These are phyloP conservation scores for Spodoptera exigua DNA, from an alignment of 2,888 invertebrate genomes.

Conservation along the genomic window DNA sequence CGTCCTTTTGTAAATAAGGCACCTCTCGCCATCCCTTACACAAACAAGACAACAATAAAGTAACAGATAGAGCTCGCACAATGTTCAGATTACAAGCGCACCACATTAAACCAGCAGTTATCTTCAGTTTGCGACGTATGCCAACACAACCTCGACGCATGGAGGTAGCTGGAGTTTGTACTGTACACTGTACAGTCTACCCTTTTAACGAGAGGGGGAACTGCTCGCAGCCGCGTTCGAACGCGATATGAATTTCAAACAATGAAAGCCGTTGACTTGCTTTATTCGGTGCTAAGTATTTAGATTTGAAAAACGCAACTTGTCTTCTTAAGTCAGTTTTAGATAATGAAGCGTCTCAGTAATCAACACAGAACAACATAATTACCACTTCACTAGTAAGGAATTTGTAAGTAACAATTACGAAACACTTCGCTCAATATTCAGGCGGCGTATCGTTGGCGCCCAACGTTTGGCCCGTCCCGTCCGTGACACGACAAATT, in stretches of 20 bases:
- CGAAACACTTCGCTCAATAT: slow-evolving; percentile 27
- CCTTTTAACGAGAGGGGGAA: slow-evolving; percentile 49
- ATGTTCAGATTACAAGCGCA: slow-evolving; percentile 49
- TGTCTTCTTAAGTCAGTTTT: too few species aligned
- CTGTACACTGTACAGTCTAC: slow-evolving; percentile 43
- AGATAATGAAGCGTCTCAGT: not conserved
- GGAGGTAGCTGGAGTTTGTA: slow-evolving; percentile 51
- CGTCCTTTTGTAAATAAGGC: not conserved
- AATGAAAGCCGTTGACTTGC: slow-evolving; percentile 9
- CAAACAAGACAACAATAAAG: slow-evolving; percentile 40
- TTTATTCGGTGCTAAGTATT: slow-evolving; percentile 7
- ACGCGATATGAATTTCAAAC: slow-evolving; percentile 42
- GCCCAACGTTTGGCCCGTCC: slow-evolving; percentile 32
- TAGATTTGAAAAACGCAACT: not conserved
- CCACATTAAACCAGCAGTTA: slow-evolving; percentile 52
- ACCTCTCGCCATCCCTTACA: slow-evolving; percentile 20
- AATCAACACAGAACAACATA: not conserved
- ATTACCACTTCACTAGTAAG: not conserved
- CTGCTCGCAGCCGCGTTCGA: slow-evolving; percentile 36
- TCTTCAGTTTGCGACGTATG: slow-evolving; percentile 48
- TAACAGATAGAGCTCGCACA: slow-evolving; percentile 43
- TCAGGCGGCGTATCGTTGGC: slow-evolving; percentile 30
- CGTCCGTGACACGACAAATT: slow-evolving; percentile 34
- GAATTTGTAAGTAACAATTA: slow-evolving; percentile 9
- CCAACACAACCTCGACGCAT: slow-evolving; percentile 45